Evolutionary conservation across 2,888 invertebrate genomes (phyloP).

Genomic region (Sturmia bella): DNA sequence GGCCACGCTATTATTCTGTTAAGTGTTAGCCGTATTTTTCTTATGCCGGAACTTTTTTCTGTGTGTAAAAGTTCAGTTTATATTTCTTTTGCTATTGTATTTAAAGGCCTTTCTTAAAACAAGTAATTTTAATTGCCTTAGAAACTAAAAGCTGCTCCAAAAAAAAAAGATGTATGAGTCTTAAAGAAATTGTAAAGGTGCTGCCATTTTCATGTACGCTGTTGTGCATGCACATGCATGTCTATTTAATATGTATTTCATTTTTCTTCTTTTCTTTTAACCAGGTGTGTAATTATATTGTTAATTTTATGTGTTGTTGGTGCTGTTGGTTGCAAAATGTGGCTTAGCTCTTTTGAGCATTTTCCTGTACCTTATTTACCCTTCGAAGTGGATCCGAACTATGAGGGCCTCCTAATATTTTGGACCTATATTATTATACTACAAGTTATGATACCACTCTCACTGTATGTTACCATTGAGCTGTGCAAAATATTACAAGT

Average conservation of each 20-base stretch:
- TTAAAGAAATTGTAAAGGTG: too few relatives aligned
- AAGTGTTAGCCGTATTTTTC: too few relatives aligned
- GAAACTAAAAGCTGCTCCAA: too few relatives aligned
- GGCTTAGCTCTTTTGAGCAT: constrained; percentile 84
- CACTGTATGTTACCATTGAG: constrained; percentile 97
- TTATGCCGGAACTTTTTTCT: too few relatives aligned
- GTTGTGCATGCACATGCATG: too few relatives aligned
- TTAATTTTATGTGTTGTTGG: constrained; percentile 94
- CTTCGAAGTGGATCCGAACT: constrained; percentile 84
- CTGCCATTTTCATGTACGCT: too few relatives aligned
- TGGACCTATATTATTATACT: constrained; percentile 98
- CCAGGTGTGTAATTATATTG: constrained; percentile 93
- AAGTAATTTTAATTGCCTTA: too few relatives aligned
- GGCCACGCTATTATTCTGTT: too few relatives aligned
- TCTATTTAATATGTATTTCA: not conserved
- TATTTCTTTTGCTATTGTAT: too few relatives aligned
- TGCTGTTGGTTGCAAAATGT: constrained; percentile 94
- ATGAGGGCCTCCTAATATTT: constrained; percentile 93
- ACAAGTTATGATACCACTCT: constrained; percentile 98
- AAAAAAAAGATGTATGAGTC: too few relatives aligned
- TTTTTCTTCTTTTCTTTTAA: not conserved
- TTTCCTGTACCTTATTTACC: constrained; percentile 87
- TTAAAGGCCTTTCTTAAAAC: too few relatives aligned
- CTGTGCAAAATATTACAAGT: constrained; percentile 97
- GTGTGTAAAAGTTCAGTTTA: too few relatives aligned